Evolutionary conservation across 2,113 vertebrate species (phyloP), one percentile per base, ranked within the genome.

Genomic region (Nothobranchius kuhntae): DNA sequence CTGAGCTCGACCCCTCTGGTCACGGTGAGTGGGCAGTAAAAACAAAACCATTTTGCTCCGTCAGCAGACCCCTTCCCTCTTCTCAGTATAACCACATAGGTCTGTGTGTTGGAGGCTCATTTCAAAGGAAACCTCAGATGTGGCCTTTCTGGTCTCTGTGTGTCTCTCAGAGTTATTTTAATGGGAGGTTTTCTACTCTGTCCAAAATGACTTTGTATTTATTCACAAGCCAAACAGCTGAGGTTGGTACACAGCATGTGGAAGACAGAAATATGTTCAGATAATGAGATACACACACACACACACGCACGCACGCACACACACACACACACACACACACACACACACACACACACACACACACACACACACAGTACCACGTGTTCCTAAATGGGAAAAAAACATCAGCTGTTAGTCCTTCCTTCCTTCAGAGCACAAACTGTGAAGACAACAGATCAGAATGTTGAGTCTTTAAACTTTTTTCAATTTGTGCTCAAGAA

Each of bases 121-220:
- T 91, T 90, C 76, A 86, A 85, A 89, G 72, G 42, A 69, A 6
- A 65, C 68, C 54, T 86, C 81, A 88, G 83, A 91, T 88, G 89
- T 89, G 87, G 87, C 81, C 68, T 69, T 55, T 86, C 60, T 89
- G 81, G 86, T 84, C 77, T 84, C 54, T 47, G 26, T 38, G 8
- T 36, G 77, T 60, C 59, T 77, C 62, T 13, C 62, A 21, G 21
- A 21, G 21, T 71, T 24, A 11, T 77, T 21, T 57, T 61, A 61
- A 54, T 54, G 64, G 24, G 4, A 21, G 65, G 50, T 8, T 68
- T 77, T 71, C 53, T 13, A 0, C 58, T 61, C 60, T 61, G 26
- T 40, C 0, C 44, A 44, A 56, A n/a, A 51, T 68, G 45, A 45
- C 26, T 48, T 51, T 56, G 46, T 44, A 14, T 51, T 30, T 6